These are phyloP conservation scores for Epiperipatus broadwayi DNA, from an alignment of 2,888 invertebrate genomes.

Conservation along the genomic window DNA sequence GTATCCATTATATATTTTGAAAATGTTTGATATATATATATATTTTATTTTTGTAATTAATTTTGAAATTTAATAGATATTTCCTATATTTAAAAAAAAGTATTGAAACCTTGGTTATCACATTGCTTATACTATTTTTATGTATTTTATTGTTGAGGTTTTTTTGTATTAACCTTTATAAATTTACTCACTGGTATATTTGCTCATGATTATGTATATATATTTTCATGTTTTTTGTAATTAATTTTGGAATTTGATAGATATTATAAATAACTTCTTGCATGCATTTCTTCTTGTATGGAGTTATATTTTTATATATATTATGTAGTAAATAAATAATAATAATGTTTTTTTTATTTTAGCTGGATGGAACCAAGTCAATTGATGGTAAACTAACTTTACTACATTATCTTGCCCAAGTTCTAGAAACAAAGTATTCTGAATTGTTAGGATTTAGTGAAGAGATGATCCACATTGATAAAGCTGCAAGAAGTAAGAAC, in stretches of 20 bases:
- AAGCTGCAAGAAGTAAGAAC: slow-evolving; percentile 42
- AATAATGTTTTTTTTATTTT: slow-evolving; percentile 15
- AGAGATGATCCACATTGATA: slow-evolving; percentile 73
- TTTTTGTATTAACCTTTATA: not conserved
- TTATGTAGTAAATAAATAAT: not conserved
- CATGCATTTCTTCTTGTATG: too few relatives aligned
- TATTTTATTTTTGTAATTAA: too few relatives aligned
- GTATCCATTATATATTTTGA: too few relatives aligned
- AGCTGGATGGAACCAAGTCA: slow-evolving; percentile 47
- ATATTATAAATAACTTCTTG: not conserved
- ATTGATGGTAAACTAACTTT: slow-evolving; percentile 76
- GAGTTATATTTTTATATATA: not conserved
- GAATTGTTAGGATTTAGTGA: slow-evolving; percentile 62
- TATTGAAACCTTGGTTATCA: too few relatives aligned
- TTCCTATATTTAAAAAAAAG: too few relatives aligned
- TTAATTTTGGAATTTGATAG: slow-evolving; percentile 8
- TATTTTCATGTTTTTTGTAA: slow-evolving; percentile 10
- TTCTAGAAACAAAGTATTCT: slow-evolving; percentile 67
- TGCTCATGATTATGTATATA: slow-evolving; percentile 4
- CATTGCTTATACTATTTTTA: too few relatives aligned
- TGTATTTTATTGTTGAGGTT: too few relatives aligned
- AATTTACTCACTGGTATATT: not conserved
- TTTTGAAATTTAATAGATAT: too few relatives aligned
- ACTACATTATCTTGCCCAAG: slow-evolving; percentile 72
- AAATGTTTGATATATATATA: too few relatives aligned